A percentile compares a stretch with the other conserved stretches of the same genome.
Evolutionary conservation across 2,888 invertebrate species (phyloP).

Genomic region (Apamea sordens): DNA sequence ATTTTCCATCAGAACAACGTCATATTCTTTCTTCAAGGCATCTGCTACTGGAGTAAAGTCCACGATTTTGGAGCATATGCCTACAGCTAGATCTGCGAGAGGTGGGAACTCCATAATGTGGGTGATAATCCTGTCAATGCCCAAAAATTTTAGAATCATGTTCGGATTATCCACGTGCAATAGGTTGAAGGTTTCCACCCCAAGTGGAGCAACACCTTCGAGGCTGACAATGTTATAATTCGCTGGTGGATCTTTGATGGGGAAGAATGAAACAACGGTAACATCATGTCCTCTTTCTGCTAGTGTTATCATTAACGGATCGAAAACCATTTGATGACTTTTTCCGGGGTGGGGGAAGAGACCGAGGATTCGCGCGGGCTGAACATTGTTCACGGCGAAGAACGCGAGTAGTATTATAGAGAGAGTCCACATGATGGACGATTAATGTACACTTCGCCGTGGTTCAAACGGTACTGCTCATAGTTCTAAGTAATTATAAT

Average conservation of each 20-base stretch:
- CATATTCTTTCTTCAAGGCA: conserved; percentile 68
- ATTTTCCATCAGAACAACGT: conserved; percentile 91
- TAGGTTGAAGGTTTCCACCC: conserved; percentile 9
- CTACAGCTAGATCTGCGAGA: conserved; percentile 20
- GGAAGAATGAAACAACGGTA: conserved; percentile 91
- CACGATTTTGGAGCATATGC: conserved; percentile 33
- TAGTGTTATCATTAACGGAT: conserved; percentile 88
- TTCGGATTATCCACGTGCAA: neutral
- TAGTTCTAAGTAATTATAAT: neutral
- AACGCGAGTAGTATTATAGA: neutral
- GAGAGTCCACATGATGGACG: neutral
- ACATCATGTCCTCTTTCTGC: conserved; percentile 91
- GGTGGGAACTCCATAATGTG: conserved; percentile 36
- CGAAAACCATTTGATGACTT: conserved; percentile 92
- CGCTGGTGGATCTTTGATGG: conserved; percentile 83
- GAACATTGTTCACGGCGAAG: neutral
- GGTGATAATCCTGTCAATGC: conserved; percentile 20
- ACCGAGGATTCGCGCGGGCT: conserved; percentile 32
- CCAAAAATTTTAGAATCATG: conserved; percentile 20
- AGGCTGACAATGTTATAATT: conserved; percentile 79
- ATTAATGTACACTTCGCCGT: neutral
- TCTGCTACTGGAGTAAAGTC: conserved; percentile 32
- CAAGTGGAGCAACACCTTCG: conserved; percentile 20
- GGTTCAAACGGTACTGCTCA: conserved; percentile 15
- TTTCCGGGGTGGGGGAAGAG: conserved; percentile 57